A percentile compares a stretch with the other conserved stretches of the same genome.
Evolutionary conservation across 2,113 vertebrate species (phyloP).

Genomic region (Rutilus rutilus): DNA sequence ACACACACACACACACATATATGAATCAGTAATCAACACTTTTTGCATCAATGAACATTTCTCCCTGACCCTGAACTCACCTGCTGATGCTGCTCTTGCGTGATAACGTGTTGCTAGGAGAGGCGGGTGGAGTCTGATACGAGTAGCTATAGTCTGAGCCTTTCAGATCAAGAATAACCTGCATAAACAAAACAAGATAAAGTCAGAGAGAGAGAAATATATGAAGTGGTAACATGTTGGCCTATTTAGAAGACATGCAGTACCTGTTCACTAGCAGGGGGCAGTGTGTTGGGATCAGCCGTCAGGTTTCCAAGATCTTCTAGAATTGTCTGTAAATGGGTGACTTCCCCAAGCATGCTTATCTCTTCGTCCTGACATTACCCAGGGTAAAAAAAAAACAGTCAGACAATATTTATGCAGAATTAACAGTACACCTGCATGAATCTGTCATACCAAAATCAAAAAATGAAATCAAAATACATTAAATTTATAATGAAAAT

Average conservation of each 20-base stretch:
- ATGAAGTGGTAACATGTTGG: neutral
- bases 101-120: constrained; percentile 79
- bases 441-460: neutral
- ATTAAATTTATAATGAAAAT: neutral
- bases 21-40: neutral
- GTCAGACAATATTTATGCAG: neutral
- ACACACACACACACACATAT: too few species aligned
- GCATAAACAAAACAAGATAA: constrained; percentile 11
- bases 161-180: constrained; percentile 85
- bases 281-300: constrained; percentile 77
- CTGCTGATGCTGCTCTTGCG: constrained; percentile 85
- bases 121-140: constrained; percentile 83
- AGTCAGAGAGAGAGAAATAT: neutral
- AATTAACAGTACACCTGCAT: neutral
- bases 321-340: constrained; percentile 83
- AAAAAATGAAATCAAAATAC: neutral
- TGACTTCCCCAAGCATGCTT: constrained; percentile 83
- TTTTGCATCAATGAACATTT: neutral
- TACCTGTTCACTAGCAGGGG: constrained; percentile 82
- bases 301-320: constrained; percentile 79
- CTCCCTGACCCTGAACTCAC: constrained; percentile 55
- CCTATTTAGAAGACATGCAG: neutral
- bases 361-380: constrained; percentile 80
- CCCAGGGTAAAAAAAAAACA: too few species aligned
- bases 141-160: constrained; percentile 80